A percentile compares a stretch with the other conserved stretches of the same genome.
Conservation (phyloP, 2,113 vertebrate genomes). For the Macheiramphus alcinus region DNA sequence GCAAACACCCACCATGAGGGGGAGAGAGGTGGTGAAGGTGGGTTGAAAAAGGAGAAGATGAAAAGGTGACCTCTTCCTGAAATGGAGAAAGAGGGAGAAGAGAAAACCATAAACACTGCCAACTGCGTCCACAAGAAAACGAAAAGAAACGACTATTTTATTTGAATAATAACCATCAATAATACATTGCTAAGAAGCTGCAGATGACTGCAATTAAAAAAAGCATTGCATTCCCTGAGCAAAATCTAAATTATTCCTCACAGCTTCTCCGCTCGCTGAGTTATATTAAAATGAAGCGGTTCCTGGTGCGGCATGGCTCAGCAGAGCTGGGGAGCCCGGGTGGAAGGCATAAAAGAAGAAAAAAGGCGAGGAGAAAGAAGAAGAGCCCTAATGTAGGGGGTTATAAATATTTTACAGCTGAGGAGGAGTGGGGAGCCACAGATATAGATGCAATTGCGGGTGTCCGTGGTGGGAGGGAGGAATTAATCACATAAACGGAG, state of each 20-base stretch:
- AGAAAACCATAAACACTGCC: not conserved
- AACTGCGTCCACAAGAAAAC: not conserved
- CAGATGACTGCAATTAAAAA: constrained; percentile 74
- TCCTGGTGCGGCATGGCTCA: constrained; percentile 13
- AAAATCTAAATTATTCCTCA: constrained; percentile 63
- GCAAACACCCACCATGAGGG: accelerated
- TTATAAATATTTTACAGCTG: constrained; percentile 57
- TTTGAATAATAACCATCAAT: constrained; percentile 67
- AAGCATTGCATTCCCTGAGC: constrained; percentile 64
- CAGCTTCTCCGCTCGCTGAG: constrained; percentile 38
- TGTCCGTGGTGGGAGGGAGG: constrained; percentile 38
- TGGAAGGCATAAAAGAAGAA: not conserved
- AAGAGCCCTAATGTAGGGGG: not conserved
- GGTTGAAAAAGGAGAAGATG: not conserved
- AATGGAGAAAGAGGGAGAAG: not conserved
- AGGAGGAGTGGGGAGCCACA: constrained; percentile 48
- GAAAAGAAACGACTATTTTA: not conserved
- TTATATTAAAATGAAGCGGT: constrained; percentile 25
- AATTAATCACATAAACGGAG: constrained; percentile 35
- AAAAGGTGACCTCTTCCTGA: not conserved
- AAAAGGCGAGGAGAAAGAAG: not conserved
- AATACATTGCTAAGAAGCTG: constrained; percentile 63
- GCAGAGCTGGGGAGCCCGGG: not conserved
- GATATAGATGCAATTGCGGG: constrained; percentile 30
- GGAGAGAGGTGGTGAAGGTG: not conserved